These are phyloP conservation scores for Helostoma temminkii DNA, from an alignment of 2,797 vertebrate species.

Conservation along the genomic window DNA sequence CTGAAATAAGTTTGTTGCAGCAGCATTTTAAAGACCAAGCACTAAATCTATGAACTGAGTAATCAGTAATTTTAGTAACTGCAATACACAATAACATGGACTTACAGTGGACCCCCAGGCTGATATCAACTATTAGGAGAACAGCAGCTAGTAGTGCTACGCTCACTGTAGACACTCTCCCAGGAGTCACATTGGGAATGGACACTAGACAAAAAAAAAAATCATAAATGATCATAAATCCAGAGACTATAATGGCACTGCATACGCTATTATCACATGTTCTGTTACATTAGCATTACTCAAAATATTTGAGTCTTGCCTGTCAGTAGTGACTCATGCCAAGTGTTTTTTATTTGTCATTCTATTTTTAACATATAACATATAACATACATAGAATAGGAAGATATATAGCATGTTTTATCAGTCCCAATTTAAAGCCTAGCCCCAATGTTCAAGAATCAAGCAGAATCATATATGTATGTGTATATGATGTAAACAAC, in stretches of 20 bases:
- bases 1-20: not conserved
- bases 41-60: not conserved
- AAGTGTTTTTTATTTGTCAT: no score
- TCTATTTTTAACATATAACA: no score
- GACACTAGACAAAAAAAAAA: constrained; percentile 42
- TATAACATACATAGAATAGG: no score
- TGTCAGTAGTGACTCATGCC: no score
- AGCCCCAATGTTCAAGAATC: not conserved
- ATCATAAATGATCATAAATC: constrained; percentile 1
- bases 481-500: not conserved
- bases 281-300: not conserved
- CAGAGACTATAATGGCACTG: not conserved
- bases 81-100: not conserved
- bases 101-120: constrained; percentile 67
- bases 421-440: not conserved
- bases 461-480: no score
- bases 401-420: no score
- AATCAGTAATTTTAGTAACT: no score
- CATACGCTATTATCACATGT: not conserved
- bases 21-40: not conserved
- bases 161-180: constrained; percentile 24
- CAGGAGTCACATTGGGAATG: constrained; percentile 5
- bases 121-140: constrained; percentile 60
- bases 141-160: constrained; percentile 57
- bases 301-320: no score